Evolutionary conservation across 2,888 invertebrate species (phyloP).

Genomic region (Pterostichus madidus): DNA sequence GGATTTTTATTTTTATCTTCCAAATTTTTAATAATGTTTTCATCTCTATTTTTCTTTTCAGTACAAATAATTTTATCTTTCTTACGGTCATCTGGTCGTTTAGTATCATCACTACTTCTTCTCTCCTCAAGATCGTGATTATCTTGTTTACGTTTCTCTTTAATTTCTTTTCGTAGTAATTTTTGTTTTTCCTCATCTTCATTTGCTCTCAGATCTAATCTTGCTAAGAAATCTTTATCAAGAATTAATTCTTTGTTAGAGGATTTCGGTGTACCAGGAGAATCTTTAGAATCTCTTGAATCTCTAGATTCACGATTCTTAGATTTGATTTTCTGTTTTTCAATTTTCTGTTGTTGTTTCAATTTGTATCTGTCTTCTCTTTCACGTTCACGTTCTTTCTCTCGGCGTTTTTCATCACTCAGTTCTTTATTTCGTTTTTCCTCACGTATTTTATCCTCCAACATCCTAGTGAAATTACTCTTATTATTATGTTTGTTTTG

Average conservation of each 20-base stretch:
- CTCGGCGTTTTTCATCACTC: conserved; percentile 76
- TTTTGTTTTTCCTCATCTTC: conserved; percentile 81
- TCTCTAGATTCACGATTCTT: conserved; percentile 74
- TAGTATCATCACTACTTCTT: conserved; percentile 71
- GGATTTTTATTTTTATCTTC: conserved; percentile 70
- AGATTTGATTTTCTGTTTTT: conserved; percentile 71
- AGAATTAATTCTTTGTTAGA: conserved; percentile 74
- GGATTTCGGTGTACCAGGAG: conserved; percentile 71
- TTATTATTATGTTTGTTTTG: conserved; percentile 82
- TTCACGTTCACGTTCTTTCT: conserved; percentile 75
- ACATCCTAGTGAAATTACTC: conserved; percentile 80
- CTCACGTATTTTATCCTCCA: conserved; percentile 82
- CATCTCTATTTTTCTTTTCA: conserved; percentile 79
- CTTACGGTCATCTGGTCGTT: conserved; percentile 74
- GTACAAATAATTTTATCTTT: conserved; percentile 79
- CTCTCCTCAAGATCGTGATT: conserved; percentile 77
- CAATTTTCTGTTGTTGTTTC: conserved; percentile 70
- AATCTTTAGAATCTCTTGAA: conserved; percentile 71
- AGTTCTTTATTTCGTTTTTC: conserved; percentile 81
- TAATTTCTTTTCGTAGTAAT: conserved; percentile 79
- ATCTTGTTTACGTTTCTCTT: conserved; percentile 79
- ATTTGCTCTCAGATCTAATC: conserved; percentile 79
- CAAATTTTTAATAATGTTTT: conserved; percentile 71
- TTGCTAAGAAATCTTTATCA: conserved; percentile 81
- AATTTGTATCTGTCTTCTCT: conserved; percentile 70